Evolutionary conservation across 35 echinoderm and acorn worm species (phyloP).

Genomic region (Amphiura filiformis): DNA sequence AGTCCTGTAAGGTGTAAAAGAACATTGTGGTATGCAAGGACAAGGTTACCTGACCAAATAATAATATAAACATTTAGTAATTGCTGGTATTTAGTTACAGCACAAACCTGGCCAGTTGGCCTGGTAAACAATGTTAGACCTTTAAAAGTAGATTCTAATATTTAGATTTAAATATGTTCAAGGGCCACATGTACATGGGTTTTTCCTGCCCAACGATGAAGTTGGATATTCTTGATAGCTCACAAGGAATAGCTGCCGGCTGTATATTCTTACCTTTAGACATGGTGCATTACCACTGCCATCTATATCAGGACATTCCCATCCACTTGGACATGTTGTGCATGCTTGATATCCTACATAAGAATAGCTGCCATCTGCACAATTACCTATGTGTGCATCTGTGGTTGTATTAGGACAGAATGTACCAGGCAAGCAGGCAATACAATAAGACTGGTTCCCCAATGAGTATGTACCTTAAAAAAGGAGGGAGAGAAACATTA

Average conservation of each 20-base stretch:
- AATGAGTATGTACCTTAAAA: slow-evolving; percentile 58
- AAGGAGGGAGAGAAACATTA: too few relatives aligned
- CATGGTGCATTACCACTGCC: slow-evolving; percentile 86
- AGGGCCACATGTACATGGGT: too few relatives aligned
- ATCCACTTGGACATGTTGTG: slow-evolving; percentile 63
- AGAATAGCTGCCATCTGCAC: slow-evolving; percentile 63
- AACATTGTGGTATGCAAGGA: too few relatives aligned
- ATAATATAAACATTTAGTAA: too few relatives aligned
- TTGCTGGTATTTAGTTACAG: too few relatives aligned
- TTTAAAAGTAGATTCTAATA: too few relatives aligned
- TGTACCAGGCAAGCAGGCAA: slow-evolving; percentile 52
- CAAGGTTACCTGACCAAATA: too few relatives aligned
- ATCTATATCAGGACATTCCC: slow-evolving; percentile 75
- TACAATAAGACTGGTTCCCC: slow-evolving; percentile 80
- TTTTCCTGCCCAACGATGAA: slow-evolving; percentile 70
- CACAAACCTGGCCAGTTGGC: too few relatives aligned
- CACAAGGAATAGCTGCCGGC: slow-evolving; percentile 61
- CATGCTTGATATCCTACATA: slow-evolving; percentile 51
- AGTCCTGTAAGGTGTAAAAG: too few relatives aligned
- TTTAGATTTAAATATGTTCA: too few relatives aligned
- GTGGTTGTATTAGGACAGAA: slow-evolving; percentile 77
- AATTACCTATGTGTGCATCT: slow-evolving; percentile 53
- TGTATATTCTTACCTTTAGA: slow-evolving; percentile 46
- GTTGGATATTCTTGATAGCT: slow-evolving; percentile 46
- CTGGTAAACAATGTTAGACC: too few relatives aligned